A percentile compares a stretch with the other conserved stretches of the same genome.
phyloP scores from a whole-genome alignment of 2,797 vertebrate genomes.

The Anguilla marmorata region DNA sequence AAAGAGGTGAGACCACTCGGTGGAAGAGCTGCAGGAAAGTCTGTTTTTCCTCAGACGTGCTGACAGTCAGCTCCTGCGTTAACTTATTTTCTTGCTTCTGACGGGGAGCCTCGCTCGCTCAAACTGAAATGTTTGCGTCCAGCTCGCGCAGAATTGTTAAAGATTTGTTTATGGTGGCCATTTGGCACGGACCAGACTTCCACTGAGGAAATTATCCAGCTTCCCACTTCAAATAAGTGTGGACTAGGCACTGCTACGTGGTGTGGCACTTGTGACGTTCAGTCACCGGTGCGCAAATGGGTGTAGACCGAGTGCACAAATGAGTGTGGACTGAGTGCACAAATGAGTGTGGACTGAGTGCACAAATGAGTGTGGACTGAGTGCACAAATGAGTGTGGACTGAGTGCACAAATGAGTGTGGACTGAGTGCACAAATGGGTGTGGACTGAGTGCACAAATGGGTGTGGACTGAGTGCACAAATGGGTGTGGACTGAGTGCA shows the following conservation, averaged over 20 bases:
- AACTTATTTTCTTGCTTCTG: not conserved
- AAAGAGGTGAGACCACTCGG: not conserved
- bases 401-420: no score
- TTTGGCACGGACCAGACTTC: not conserved
- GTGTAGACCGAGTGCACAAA: no score
- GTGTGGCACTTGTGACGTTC: not conserved
- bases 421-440: no score
- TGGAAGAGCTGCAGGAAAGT: not conserved
- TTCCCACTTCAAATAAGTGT: not conserved
- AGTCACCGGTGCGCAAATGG: not conserved
- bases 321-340: no score
- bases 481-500: no score
- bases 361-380: no score
- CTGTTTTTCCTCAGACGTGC: not conserved
- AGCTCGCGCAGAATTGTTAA: not conserved
- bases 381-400: no score
- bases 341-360: no score
- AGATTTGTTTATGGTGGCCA: not conserved
- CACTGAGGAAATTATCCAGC: not conserved
- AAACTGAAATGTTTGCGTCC: not conserved
- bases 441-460: no score
- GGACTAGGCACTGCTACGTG: not conserved
- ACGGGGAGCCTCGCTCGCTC: not conserved
- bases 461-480: no score
- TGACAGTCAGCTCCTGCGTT: not conserved